Percentiles rank a stretch among this genome's conserved stretches.
phyloP scores from a whole-genome alignment of 2,797 vertebrate genomes.

The Oryzias dopingdopingensis region DNA sequence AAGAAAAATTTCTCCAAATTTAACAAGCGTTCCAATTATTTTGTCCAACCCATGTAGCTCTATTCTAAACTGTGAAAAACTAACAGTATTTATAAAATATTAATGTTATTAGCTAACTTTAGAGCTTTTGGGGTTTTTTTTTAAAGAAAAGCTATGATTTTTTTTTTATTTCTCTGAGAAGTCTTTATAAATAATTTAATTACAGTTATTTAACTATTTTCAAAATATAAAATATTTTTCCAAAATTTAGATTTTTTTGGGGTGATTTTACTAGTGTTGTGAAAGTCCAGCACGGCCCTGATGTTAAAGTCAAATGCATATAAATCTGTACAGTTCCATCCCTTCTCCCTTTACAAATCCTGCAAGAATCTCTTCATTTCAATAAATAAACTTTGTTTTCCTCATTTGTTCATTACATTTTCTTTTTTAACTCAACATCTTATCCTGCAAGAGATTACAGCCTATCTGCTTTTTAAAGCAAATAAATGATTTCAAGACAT shows the following conservation, averaged over 20 bases:
- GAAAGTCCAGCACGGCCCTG: not conserved
- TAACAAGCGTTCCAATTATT: too few species aligned
- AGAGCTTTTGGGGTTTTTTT: too few species aligned
- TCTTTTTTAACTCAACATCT: slow-evolving; percentile 5
- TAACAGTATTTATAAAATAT: not conserved
- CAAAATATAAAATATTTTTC: too few species aligned
- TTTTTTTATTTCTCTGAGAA: not conserved
- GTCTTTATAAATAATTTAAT: not conserved
- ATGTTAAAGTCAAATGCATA: slow-evolving; percentile 1
- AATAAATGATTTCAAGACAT: too few species aligned
- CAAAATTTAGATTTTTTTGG: too few species aligned
- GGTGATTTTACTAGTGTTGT: not conserved
- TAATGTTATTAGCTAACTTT: too few species aligned
- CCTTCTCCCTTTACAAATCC: not conserved
- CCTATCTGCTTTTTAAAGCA: too few species aligned
- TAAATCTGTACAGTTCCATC: not conserved
- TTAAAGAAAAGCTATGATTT: not conserved
- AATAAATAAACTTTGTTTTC: slow-evolving; percentile 43
- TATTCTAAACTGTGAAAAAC: slow-evolving; percentile 5
- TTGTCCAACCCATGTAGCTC: too few species aligned
- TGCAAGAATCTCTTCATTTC: slow-evolving; percentile 28
- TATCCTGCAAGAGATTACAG: too few species aligned
- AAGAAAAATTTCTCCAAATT: too few species aligned
- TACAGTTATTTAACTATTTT: too few species aligned
- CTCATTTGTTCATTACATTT: slow-evolving; percentile 28